phyloP scores from a whole-genome alignment of 2,888 invertebrate species.

The Trichogramma dendrolimi region DNA sequence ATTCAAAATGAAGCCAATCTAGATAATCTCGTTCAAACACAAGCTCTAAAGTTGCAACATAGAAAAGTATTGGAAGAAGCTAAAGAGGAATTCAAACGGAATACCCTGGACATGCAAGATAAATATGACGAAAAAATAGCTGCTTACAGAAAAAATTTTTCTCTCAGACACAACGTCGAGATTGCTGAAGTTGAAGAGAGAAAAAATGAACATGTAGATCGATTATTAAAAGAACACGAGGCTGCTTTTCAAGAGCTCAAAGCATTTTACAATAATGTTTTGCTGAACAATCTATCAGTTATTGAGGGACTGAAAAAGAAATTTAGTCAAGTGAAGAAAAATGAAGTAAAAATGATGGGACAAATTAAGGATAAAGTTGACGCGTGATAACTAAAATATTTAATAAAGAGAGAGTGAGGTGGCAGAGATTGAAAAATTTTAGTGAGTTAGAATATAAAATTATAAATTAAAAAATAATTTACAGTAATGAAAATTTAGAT shows the following conservation, averaged over 20 bases:
- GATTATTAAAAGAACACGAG: slow-evolving; percentile 77
- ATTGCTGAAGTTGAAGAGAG: slow-evolving; percentile 85
- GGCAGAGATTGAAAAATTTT: neutral
- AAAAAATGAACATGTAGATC: slow-evolving; percentile 81
- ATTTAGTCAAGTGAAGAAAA: slow-evolving; percentile 21
- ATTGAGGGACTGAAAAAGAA: slow-evolving; percentile 80
- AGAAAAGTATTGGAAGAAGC: slow-evolving; percentile 51
- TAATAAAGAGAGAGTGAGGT: too few species aligned
- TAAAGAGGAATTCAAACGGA: slow-evolving; percentile 63
- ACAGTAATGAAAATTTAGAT: neutral
- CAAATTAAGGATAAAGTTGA: slow-evolving; percentile 15
- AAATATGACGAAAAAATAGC: slow-evolving; percentile 73
- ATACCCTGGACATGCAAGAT: slow-evolving; percentile 65
- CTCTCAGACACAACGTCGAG: slow-evolving; percentile 74
- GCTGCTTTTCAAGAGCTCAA: slow-evolving; percentile 84
- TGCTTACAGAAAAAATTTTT: slow-evolving; percentile 67
- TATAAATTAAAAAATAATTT: neutral
- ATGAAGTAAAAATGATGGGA: slow-evolving; percentile 22
- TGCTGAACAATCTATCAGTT: slow-evolving; percentile 84
- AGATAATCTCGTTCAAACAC: slow-evolving; percentile 10
- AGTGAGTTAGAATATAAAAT: neutral
- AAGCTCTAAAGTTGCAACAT: slow-evolving; percentile 16
- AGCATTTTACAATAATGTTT: slow-evolving; percentile 92
- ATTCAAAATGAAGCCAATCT: slow-evolving; percentile 18
- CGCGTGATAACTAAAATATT: neutral